These are phyloP conservation scores for Arvicanthis niloticus DNA, from an alignment of 2,113 vertebrate species.

Conservation along the genomic window DNA sequence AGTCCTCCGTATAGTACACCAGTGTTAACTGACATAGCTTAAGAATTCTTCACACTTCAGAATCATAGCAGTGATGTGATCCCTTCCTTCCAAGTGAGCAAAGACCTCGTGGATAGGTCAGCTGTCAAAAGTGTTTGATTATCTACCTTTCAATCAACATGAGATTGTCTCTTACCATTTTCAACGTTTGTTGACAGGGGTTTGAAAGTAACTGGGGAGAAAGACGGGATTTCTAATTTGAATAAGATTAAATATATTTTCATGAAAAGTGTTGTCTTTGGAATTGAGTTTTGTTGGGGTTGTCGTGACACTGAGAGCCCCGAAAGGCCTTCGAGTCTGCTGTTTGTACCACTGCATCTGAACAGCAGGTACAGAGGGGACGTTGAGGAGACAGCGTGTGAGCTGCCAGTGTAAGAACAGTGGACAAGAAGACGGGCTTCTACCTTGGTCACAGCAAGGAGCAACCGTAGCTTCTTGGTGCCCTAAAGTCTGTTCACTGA, in stretches of 20 bases:
- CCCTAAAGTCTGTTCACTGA: neutral
- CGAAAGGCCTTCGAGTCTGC: neutral
- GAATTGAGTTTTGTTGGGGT: constrained; percentile 40
- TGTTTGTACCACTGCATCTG: neutral
- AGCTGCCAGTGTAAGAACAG: neutral
- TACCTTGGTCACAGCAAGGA: neutral
- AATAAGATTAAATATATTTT: constrained; percentile 88
- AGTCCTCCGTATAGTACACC: neutral
- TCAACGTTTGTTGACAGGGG: constrained; percentile 69
- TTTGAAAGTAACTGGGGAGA: constrained; percentile 58
- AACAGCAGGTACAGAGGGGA: neutral
- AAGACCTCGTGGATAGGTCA: constrained; percentile 42
- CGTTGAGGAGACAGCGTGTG: neutral
- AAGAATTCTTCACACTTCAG: neutral
- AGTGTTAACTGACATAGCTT: constrained; percentile 72
- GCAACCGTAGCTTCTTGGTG: neutral
- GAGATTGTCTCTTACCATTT: constrained; percentile 49
- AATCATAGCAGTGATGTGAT: neutral
- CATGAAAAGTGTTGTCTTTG: constrained; percentile 75
- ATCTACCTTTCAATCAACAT: constrained; percentile 70
- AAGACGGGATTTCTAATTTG: constrained; percentile 83
- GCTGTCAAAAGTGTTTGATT: constrained; percentile 69
- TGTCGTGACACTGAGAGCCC: neutral
- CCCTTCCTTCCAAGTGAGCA: constrained; percentile 10
- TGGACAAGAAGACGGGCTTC: neutral